Conservation (phyloP, 2,113 vertebrate genomes). For the Trematocara unimaculatum region DNA sequence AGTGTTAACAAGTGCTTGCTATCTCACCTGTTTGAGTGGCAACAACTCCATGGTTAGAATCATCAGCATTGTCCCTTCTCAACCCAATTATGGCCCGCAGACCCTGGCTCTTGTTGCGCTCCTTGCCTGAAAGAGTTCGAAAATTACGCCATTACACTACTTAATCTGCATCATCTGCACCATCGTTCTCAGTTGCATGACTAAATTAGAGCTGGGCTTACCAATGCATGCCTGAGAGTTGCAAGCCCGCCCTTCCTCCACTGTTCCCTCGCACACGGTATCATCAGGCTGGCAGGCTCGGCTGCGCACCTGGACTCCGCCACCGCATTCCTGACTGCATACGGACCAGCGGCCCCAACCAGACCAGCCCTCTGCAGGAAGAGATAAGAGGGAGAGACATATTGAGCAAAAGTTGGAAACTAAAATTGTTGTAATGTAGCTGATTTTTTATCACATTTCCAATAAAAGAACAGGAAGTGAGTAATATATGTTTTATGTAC, state of each 20-base stretch:
- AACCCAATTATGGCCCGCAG: constrained; percentile 88
- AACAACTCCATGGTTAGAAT: constrained; percentile 78
- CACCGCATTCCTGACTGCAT: constrained; percentile 93
- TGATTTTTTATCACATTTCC: background rate
- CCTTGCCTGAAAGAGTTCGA: constrained; percentile 74
- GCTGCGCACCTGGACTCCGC: constrained; percentile 90
- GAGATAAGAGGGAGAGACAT: background rate
- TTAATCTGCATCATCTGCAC: background rate
- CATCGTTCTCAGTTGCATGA: background rate
- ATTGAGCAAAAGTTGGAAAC: background rate
- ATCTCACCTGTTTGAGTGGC: constrained; percentile 87
- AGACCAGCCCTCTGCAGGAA: constrained; percentile 85
- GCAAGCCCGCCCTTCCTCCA: constrained; percentile 91
- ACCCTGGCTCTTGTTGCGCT: constrained; percentile 86
- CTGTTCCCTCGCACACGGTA: constrained; percentile 83
- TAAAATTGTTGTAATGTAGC: background rate
- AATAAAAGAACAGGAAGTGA: background rate
- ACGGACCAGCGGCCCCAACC: constrained; percentile 87
- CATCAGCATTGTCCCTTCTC: constrained; percentile 81
- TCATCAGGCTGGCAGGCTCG: constrained; percentile 84
- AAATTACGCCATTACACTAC: background rate
- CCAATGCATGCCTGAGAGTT: constrained; percentile 90
- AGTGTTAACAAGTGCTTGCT: background rate
- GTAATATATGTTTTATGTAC: background rate
- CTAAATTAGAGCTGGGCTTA: constrained; percentile 56